phyloP scores from a whole-genome alignment of 2,797 vertebrate species.

The Propithecus perrieri region DNA sequence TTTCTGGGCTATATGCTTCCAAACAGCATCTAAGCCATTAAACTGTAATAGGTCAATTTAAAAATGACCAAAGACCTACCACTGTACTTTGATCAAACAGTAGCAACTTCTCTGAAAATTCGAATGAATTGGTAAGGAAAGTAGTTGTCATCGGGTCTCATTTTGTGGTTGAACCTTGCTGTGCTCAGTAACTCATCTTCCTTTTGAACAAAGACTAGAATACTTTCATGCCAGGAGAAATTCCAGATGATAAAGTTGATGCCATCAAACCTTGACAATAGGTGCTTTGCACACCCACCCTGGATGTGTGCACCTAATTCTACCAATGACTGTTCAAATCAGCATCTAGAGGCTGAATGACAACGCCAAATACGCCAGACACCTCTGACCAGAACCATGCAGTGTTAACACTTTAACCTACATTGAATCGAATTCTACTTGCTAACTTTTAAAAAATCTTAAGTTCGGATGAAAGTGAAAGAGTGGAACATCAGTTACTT shows the following conservation, averaged over 20 bases:
- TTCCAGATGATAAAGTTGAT: not conserved
- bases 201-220: not conserved
- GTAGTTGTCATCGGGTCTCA: not conserved
- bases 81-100: not conserved
- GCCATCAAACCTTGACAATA: not conserved
- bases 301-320: not conserved
- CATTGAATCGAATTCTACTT: not conserved
- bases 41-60: not conserved
- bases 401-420: not conserved
- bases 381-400: not conserved
- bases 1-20: slow-evolving; percentile 36
- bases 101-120: not conserved
- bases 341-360: not conserved
- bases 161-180: not conserved
- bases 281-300: not conserved
- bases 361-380: not conserved
- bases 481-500: not conserved
- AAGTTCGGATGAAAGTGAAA: not conserved
- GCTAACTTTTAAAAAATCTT: not conserved
- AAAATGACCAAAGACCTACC: not conserved
- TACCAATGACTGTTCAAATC: not conserved
- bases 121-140: not conserved
- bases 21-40: not conserved
- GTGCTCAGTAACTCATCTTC: not conserved
- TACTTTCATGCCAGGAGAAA: not conserved